Evolutionary conservation across 2,888 invertebrate genomes (phyloP).

Genomic region (Campoplex capitator): DNA sequence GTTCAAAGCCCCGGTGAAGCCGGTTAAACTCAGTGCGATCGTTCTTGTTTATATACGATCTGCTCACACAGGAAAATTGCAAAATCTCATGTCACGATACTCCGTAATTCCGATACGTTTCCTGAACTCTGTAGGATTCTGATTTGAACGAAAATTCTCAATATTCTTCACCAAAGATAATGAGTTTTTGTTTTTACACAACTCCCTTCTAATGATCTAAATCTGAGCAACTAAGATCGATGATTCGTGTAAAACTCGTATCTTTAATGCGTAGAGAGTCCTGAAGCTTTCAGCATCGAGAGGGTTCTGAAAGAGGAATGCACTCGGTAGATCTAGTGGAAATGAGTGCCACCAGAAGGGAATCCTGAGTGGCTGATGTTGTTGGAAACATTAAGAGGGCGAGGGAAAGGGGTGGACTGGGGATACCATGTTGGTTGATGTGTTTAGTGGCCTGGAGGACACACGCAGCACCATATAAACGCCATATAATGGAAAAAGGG

Average conservation of each 20-base stretch:
- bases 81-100: conserved; percentile 27
- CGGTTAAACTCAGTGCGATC: conserved; percentile 45
- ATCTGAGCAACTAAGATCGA: background rate
- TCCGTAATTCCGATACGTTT: conserved; percentile 10
- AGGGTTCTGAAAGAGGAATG: background rate
- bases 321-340: background rate
- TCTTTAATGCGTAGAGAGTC: background rate
- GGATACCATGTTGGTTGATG: conserved; percentile 38
- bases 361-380: background rate
- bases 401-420: conserved; percentile 12
- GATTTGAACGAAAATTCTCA: background rate
- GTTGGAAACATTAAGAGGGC: conserved; percentile 4
- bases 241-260: background rate
- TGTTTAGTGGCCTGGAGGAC: conserved; percentile 27
- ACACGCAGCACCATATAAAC: conserved; percentile 36
- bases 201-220: background rate
- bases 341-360: background rate
- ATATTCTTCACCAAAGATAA: background rate
- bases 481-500: conserved; percentile 75
- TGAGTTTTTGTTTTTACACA: background rate
- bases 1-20: conserved; percentile 52
- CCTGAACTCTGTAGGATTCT: background rate
- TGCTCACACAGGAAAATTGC: conserved; percentile 1
- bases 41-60: conserved; percentile 26
- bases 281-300: background rate